A percentile compares a stretch with the other conserved stretches of the same genome.
Conservation (phyloP, 1,140 invertebrate species). For the Plodia interpunctella region DNA sequence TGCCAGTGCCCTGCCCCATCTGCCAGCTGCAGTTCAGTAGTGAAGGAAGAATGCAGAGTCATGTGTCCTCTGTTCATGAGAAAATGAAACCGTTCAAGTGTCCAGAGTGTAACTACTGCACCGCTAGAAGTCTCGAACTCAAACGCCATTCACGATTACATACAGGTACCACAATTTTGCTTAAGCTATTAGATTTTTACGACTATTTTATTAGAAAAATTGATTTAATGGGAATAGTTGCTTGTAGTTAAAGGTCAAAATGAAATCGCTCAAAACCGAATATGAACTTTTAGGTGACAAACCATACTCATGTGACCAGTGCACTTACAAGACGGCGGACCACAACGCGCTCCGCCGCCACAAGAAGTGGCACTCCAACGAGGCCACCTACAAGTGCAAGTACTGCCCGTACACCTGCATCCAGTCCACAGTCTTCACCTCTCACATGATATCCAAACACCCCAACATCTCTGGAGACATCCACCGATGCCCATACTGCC, state of each 20-base stretch:
- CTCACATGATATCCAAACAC: constrained; percentile 78
- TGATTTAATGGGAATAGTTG: too few species aligned
- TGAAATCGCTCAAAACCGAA: background rate
- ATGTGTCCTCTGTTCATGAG: constrained; percentile 82
- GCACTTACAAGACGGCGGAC: constrained; percentile 86
- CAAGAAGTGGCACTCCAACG: constrained; percentile 85
- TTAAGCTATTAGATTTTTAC: too few species aligned
- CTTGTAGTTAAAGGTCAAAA: background rate
- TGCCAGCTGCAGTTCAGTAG: constrained; percentile 81
- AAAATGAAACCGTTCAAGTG: constrained; percentile 85
- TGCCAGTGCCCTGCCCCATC: constrained; percentile 75
- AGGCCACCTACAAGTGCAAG: constrained; percentile 84
- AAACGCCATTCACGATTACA: constrained; percentile 86
- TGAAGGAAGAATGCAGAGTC: constrained; percentile 78
- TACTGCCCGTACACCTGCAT: constrained; percentile 84
- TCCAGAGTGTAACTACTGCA: constrained; percentile 82
- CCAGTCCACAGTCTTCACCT: constrained; percentile 81
- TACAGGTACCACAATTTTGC: constrained; percentile 70
- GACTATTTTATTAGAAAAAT: too few species aligned
- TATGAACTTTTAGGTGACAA: constrained; percentile 81
- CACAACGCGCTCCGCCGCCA: constrained; percentile 90
- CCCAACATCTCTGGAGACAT: constrained; percentile 72
- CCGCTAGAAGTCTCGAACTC: constrained; percentile 80
- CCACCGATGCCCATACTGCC: constrained; percentile 75
- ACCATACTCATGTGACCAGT: constrained; percentile 87